These are phyloP conservation scores for Dolichotis patagonum DNA, from an alignment of 2,113 vertebrate species.

Conservation along the genomic window DNA sequence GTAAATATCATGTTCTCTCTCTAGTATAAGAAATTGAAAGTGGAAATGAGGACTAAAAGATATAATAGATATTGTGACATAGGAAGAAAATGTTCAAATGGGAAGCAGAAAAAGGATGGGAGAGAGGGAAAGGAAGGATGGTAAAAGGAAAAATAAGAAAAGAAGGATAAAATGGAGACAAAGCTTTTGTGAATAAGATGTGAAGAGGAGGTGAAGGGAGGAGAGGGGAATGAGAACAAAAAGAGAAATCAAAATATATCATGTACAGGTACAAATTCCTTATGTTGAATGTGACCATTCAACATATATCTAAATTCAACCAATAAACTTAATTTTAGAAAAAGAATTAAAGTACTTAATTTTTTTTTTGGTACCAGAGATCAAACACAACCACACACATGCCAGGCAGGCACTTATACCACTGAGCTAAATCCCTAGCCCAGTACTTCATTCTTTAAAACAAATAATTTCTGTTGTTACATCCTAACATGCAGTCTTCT, in stretches of 20 bases:
- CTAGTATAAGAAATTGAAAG: neutral
- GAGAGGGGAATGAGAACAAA: neutral
- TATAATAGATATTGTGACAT: neutral
- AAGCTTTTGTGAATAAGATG: too few relatives aligned
- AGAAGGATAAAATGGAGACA: too few relatives aligned
- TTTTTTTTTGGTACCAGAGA: too few relatives aligned
- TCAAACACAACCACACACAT: too few relatives aligned
- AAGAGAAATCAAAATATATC: neutral
- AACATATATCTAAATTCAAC: neutral
- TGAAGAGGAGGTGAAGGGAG: neutral
- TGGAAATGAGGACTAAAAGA: neutral
- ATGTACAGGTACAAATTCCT: neutral
- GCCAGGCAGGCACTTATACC: too few relatives aligned
- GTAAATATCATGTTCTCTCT: neutral
- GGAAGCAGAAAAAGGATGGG: neutral
- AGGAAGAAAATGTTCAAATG: neutral
- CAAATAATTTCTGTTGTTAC: conserved; percentile 10
- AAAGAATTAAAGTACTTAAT: neutral
- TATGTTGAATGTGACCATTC: neutral
- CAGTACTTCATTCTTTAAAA: neutral
- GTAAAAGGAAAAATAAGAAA: too few relatives aligned
- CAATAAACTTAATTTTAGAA: neutral
- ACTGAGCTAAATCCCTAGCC: too few relatives aligned
- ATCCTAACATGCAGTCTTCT: neutral
- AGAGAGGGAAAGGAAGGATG: too few relatives aligned